Percentiles rank a stretch among this genome's conserved stretches.
Conservation (phyloP, 2,797 vertebrate species). For the Spizella passerina region DNA sequence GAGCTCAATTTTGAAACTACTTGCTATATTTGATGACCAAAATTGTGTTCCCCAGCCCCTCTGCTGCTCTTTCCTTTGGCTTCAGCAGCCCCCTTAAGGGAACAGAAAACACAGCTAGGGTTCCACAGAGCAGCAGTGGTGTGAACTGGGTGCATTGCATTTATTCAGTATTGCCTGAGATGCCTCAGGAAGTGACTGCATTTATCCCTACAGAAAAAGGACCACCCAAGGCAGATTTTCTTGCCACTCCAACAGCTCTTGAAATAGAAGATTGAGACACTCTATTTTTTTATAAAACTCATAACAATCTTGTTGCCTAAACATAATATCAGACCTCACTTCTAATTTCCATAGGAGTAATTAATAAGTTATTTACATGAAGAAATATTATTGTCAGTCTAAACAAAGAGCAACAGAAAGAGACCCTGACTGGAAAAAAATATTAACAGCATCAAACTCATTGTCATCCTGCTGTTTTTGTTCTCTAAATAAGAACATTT, state of each 20-base stretch:
- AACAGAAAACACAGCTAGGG: background rate
- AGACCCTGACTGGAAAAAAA: background rate
- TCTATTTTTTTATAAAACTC: background rate
- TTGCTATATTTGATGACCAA: background rate
- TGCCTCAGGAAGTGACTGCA: background rate
- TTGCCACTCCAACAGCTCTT: background rate
- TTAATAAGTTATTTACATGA: background rate
- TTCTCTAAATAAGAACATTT: background rate
- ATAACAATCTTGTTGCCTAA: background rate
- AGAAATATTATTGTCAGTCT: background rate
- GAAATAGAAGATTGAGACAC: background rate
- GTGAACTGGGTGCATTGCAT: background rate
- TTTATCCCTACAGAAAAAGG: background rate
- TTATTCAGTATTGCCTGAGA: background rate
- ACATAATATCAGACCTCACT: background rate
- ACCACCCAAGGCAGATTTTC: background rate
- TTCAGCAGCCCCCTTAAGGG: background rate
- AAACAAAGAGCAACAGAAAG: background rate
- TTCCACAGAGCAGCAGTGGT: background rate
- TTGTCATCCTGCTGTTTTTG: background rate
- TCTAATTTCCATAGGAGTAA: background rate
- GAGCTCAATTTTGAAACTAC: background rate
- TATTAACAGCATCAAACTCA: background rate
- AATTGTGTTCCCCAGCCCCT: background rate
- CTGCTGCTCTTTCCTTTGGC: background rate